A percentile compares a stretch with the other conserved stretches of the same genome.
phyloP scores from a whole-genome alignment of 2,113 vertebrate genomes.

The Phycodurus eques region DNA sequence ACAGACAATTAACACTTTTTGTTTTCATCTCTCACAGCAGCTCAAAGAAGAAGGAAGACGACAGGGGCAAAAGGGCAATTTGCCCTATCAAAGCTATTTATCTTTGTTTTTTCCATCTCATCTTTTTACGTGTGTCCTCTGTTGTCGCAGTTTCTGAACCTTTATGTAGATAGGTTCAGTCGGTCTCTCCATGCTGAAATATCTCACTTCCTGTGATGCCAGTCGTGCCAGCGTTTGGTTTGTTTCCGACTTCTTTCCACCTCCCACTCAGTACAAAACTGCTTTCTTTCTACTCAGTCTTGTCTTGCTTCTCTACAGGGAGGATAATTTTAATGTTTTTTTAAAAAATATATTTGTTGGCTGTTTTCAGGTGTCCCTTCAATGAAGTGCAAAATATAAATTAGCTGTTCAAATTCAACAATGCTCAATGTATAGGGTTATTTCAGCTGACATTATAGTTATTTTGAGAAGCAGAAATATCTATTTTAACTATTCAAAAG shows the following conservation, averaged over 20 bases:
- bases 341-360: background rate
- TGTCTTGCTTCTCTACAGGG: slow-evolving; percentile 5
- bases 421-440: background rate
- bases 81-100: slow-evolving; percentile 51
- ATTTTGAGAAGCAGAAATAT: too few species aligned
- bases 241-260: slow-evolving; percentile 31
- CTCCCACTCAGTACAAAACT: slow-evolving; percentile 22
- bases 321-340: background rate
- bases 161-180: slow-evolving; percentile 28
- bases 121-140: slow-evolving; percentile 36
- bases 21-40: slow-evolving; percentile 33
- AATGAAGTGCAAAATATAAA: background rate
- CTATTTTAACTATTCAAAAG: too few species aligned
- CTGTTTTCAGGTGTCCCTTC: background rate
- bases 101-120: slow-evolving; percentile 38
- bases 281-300: background rate
- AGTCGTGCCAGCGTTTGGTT: slow-evolving; percentile 39
- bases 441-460: background rate
- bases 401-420: background rate
- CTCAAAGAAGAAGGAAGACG: slow-evolving; percentile 21
- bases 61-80: slow-evolving; percentile 24
- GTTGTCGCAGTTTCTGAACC: slow-evolving; percentile 26
- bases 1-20: slow-evolving; percentile 40
- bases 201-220: slow-evolving; percentile 31
- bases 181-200: slow-evolving; percentile 41